A percentile compares a stretch with the other conserved stretches of the same genome.
phyloP scores from a whole-genome alignment of 1,140 invertebrate genomes.

The Nasonia giraulti region DNA sequence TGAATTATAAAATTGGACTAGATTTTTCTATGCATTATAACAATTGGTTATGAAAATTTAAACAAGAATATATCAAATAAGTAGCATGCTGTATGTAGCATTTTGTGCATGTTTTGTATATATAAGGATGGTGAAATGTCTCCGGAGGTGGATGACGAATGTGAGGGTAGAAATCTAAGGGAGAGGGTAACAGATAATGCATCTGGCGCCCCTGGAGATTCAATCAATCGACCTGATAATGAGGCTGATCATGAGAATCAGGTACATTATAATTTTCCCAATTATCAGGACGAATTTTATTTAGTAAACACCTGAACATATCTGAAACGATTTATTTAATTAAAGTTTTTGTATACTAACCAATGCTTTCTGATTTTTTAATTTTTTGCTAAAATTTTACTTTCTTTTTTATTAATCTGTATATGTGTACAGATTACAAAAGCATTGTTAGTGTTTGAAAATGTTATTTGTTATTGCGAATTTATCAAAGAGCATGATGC shows the following conservation, averaged over 20 bases:
- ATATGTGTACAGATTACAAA: neutral
- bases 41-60: neutral
- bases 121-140: conserved; percentile 72
- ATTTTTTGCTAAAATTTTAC: neutral
- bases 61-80: conserved; percentile 39
- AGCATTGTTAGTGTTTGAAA: neutral
- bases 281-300: neutral
- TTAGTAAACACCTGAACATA: neutral
- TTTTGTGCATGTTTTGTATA: conserved; percentile 70
- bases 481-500: conserved; percentile 18
- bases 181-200: conserved; percentile 66
- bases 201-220: conserved; percentile 66
- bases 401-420: neutral
- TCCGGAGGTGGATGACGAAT: conserved; percentile 68
- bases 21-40: neutral
- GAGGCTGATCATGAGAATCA: conserved; percentile 70
- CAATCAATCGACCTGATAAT: conserved; percentile 66
- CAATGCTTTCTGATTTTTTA: neutral
- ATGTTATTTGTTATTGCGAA: neutral
- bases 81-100: conserved; percentile 71
- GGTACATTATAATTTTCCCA: conserved; percentile 62
- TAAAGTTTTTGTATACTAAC: neutral
- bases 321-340: neutral
- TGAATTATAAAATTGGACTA: neutral
- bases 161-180: conserved; percentile 69